These are phyloP conservation scores for Calameuta filiformis DNA, from an alignment of 2,888 invertebrate genomes.

Conservation along the genomic window DNA sequence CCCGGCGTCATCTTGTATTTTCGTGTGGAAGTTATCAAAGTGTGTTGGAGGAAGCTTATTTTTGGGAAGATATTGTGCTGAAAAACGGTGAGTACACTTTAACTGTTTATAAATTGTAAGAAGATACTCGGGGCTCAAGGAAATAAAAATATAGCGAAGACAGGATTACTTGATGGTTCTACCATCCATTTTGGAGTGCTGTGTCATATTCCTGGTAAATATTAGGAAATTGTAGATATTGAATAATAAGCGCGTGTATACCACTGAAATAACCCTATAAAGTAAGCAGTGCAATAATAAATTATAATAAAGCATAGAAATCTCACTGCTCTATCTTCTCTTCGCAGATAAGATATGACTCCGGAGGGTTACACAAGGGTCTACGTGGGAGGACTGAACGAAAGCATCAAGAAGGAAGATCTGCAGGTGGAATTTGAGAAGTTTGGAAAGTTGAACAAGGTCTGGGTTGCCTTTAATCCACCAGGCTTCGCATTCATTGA, in stretches of 20 bases:
- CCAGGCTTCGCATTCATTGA: slow-evolving; percentile 96
- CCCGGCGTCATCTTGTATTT: slow-evolving; percentile 32
- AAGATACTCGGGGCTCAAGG: neutral
- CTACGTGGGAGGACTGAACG: slow-evolving; percentile 90
- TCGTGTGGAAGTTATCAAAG: slow-evolving; percentile 23
- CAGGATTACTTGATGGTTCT: neutral
- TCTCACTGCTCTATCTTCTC: slow-evolving; percentile 8
- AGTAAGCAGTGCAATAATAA: neutral
- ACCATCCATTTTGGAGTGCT: neutral
- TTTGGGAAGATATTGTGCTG: neutral
- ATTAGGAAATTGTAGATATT: neutral
- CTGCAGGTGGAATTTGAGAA: slow-evolving; percentile 91
- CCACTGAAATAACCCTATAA: neutral
- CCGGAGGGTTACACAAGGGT: slow-evolving; percentile 75
- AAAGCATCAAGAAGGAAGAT: slow-evolving; percentile 92
- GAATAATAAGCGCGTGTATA: neutral
- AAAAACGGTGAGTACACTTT: neutral
- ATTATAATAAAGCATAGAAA: neutral
- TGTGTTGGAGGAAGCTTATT: slow-evolving; percentile 14
- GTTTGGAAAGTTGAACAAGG: slow-evolving; percentile 91
- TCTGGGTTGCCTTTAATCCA: slow-evolving; percentile 94
- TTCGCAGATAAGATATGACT: slow-evolving; percentile 53
- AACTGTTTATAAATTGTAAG: neutral
- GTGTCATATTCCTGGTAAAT: neutral
- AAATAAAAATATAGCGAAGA: neutral